Evolutionary conservation across 2,888 invertebrate genomes (phyloP).

Genomic region (Lordiphosa fenestrarum): DNA sequence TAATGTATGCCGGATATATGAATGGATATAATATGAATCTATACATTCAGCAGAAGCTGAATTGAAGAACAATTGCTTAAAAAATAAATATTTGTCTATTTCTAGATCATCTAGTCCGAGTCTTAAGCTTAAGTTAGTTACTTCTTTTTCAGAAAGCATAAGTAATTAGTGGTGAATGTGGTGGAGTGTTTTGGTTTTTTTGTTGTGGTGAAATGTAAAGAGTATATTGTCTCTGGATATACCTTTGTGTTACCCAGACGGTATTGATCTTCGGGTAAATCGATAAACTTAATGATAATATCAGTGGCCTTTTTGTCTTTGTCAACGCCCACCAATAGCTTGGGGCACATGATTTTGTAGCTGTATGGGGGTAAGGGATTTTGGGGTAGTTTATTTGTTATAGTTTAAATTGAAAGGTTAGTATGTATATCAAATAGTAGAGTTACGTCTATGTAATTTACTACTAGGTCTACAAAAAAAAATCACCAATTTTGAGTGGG

Average conservation of each 20-base stretch:
- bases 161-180: constrained; percentile 16
- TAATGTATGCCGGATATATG: too few species aligned
- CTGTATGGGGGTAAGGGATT: constrained; percentile 83
- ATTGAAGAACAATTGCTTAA: too few species aligned
- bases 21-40: too few species aligned
- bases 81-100: too few species aligned
- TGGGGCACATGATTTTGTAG: constrained; percentile 99
- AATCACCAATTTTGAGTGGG: constrained; percentile 36
- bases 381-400: constrained; percentile 29
- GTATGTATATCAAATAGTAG: constrained; percentile 19
- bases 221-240: constrained; percentile 80
- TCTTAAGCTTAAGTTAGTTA: too few species aligned
- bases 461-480: constrained; percentile 32
- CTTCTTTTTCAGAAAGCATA: constrained; percentile 1
- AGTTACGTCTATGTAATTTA: constrained; percentile 52
- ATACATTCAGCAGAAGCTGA: too few species aligned
- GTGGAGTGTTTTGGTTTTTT: constrained; percentile 1
- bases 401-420: constrained; percentile 44
- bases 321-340: constrained; percentile 83
- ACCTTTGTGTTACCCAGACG: constrained; percentile 98
- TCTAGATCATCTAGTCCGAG: too few species aligned
- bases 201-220: constrained; percentile 19
- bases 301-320: constrained; percentile 87
- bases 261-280: constrained; percentile 95
- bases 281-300: constrained; percentile 90